Evolutionary conservation across 2,888 invertebrate genomes (phyloP), one percentile per base, ranked within the genome.

Genomic region (Drosophila mulleri): DNA sequence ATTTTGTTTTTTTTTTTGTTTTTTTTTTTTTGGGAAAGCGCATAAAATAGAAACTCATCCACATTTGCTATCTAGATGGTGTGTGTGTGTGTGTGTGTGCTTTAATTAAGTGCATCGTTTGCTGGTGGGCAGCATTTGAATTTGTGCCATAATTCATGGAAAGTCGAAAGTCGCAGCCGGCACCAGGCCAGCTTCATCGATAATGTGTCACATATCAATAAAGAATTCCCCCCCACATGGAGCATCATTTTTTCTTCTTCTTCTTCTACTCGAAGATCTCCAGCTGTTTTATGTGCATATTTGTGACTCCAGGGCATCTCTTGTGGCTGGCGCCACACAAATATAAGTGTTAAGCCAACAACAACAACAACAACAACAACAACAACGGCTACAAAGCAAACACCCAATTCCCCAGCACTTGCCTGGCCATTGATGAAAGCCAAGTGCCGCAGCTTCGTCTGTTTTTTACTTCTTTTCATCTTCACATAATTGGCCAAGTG

Each of bases 131-230:
- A 80, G 76, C 72, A 60, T 71, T 79, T 71, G 69, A 58, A 61
- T 75, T 79, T 71, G 75, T 65, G 80, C 65, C 67, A 78, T 80
- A 80, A 78, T 68, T 78, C 78, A 78, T 74, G 70, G 78, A 78
- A 79, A 79, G 65, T 81, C 74, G 79, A 74, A 77, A 77, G 78
- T 69, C 72, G 47, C 39, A 39, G 23, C 53, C 53, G 62, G 52
- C 47, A n/a, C 2, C 52, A 48, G 23, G 37, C 53, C 54, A 41
- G 47, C 53, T 47, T 16, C 67, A 56, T 64, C 78, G 67, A 69
- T 66, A 71, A 78, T 71, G 83, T 86, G 83, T 80, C 86, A 83
- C 74, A 82, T 88, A 80, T 82, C 83, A 81, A 83, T 83, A 88
- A 88, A 88, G 81, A 78, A 88, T 86, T 80, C 16, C 41, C 52